Evolutionary conservation across 2,797 vertebrate species (phyloP).

Genomic region (Petrocephalus sullivani): DNA sequence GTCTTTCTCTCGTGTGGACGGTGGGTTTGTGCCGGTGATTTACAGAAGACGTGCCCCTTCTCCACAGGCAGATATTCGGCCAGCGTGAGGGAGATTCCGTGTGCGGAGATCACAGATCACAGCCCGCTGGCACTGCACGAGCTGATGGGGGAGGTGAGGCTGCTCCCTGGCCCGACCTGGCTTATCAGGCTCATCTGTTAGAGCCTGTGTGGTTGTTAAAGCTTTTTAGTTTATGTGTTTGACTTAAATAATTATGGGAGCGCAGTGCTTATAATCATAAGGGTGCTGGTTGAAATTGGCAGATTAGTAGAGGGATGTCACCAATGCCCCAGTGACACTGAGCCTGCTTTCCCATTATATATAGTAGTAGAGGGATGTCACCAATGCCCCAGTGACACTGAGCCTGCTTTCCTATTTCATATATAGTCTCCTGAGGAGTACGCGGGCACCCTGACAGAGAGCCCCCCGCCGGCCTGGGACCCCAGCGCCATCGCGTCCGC

Average conservation of each 20-base stretch:
- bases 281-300: neutral
- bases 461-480: constrained; percentile 75
- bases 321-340: neutral
- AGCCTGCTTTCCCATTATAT: neutral
- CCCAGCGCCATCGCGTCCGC: constrained; percentile 61
- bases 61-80: constrained; percentile 63
- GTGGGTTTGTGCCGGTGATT: neutral
- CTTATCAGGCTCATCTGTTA: neutral
- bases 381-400: neutral
- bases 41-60: neutral
- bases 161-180: accelerated
- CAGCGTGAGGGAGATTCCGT: constrained; percentile 34
- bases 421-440: constrained; percentile 61
- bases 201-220: neutral
- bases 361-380: neutral
- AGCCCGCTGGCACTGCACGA: constrained; percentile 74
- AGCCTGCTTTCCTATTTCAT: neutral
- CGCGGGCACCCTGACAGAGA: constrained; percentile 65
- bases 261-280: neutral
- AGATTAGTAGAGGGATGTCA: neutral
- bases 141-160: constrained; percentile 78
- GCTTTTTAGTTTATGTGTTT: neutral
- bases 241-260: neutral
- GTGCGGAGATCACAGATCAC: constrained; percentile 63
- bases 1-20: neutral